phyloP scores from a whole-genome alignment of 2,113 vertebrate genomes.

The Gulo gulo region DNA sequence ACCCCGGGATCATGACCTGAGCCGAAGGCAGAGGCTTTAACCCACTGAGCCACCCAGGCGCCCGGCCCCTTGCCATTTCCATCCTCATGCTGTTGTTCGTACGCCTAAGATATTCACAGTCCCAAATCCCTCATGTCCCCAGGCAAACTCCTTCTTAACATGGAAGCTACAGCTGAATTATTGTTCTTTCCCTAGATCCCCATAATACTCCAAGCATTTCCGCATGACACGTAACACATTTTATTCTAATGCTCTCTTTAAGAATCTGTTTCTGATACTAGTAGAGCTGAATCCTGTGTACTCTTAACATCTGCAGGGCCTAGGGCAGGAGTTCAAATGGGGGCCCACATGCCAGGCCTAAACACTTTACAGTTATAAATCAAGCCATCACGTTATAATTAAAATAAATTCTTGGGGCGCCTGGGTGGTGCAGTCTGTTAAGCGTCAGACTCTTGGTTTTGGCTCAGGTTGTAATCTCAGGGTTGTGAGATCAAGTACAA shows the following conservation, averaged over 20 bases:
- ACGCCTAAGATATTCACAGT: background rate
- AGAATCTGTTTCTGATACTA: background rate
- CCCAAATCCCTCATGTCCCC: background rate
- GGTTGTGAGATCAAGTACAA: background rate
- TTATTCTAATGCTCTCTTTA: background rate
- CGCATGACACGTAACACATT: background rate
- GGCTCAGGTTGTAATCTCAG: background rate
- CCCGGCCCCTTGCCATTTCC: background rate
- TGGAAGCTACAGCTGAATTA: background rate
- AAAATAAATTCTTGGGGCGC: background rate
- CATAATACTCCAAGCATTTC: background rate
- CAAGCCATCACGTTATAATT: background rate
- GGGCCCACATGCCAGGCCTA: background rate
- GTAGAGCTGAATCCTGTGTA: background rate
- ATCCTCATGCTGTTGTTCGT: background rate
- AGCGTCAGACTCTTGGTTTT: background rate
- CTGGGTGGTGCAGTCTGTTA: background rate
- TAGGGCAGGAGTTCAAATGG: background rate
- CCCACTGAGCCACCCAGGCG: too few relatives aligned
- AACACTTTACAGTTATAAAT: conserved; percentile 12
- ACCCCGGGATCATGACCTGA: too few relatives aligned
- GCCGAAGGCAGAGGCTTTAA: too few relatives aligned
- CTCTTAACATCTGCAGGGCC: background rate
- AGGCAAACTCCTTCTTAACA: background rate
- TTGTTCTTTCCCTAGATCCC: background rate